A percentile compares a stretch with the other conserved stretches of the same genome.
Evolutionary conservation across 2,113 vertebrate species (phyloP).

Genomic region (Phoenicopterus ruber): DNA sequence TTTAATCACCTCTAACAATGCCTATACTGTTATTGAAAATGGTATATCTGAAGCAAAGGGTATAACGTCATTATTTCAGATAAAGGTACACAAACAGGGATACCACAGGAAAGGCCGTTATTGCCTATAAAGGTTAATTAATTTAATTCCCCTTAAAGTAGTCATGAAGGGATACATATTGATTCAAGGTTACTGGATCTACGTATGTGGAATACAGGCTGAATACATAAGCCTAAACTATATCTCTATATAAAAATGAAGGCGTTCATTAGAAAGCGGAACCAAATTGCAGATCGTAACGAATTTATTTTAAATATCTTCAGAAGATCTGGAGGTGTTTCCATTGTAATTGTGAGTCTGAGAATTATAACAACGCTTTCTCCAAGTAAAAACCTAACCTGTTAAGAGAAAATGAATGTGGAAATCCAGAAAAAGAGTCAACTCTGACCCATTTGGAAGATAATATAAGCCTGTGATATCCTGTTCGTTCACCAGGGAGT

Average conservation of each 20-base stretch:
- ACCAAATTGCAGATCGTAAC: not conserved
- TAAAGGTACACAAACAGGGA: not conserved
- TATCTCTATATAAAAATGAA: not conserved
- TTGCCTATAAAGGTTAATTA: not conserved
- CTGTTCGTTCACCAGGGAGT: slow-evolving; percentile 5
- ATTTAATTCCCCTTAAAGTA: not conserved
- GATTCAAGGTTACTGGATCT: not conserved
- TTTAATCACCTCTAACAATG: not conserved
- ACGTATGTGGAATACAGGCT: not conserved
- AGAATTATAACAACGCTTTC: not conserved
- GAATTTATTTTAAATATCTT: not conserved
- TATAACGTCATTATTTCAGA: not conserved
- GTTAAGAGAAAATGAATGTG: not conserved
- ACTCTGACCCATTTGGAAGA: slow-evolving; percentile 40
- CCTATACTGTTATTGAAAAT: not conserved
- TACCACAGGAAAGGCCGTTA: not conserved
- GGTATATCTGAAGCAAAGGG: not conserved
- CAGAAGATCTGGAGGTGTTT: not conserved
- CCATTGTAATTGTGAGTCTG: not conserved
- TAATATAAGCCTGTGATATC: slow-evolving; percentile 30
- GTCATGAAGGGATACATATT: not conserved
- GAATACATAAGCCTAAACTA: not conserved
- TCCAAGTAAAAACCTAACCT: not conserved
- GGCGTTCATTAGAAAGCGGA: not conserved
- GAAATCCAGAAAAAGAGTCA: slow-evolving; percentile 4